Evolutionary conservation across 2,888 invertebrate species (phyloP).

Genomic region (Melipona bicolor): DNA sequence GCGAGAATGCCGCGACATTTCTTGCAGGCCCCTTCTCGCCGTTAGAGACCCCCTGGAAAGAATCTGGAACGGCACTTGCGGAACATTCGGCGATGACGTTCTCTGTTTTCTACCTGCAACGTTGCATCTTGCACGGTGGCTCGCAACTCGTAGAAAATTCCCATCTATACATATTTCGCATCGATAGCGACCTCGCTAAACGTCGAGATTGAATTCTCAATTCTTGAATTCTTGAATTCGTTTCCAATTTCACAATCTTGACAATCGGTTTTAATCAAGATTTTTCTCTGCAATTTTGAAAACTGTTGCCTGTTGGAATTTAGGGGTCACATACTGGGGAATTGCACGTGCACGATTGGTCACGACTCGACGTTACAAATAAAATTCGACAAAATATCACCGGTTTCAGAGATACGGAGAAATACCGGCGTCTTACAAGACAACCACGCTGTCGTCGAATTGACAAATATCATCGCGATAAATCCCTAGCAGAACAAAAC

Average conservation of each 20-base stretch:
- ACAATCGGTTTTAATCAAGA: no score
- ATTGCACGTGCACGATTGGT: background rate
- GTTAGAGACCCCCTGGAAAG: conserved; percentile 20
- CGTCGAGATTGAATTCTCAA: no score
- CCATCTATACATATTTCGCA: no score
- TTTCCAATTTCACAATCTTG: no score
- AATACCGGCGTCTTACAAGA: background rate
- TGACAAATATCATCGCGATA: conserved; percentile 51
- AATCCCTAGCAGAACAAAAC: conserved; percentile 17
- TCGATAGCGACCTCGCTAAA: no score
- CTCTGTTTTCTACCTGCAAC: background rate
- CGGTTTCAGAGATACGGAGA: background rate
- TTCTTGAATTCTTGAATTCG: no score
- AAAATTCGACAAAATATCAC: background rate
- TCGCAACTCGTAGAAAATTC: background rate
- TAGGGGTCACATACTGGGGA: background rate
- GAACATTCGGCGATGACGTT: conserved; percentile 8
- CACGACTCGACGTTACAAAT: background rate
- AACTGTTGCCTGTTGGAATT: background rate
- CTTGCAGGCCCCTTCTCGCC: conserved; percentile 19
- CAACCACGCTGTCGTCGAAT: conserved; percentile 16
- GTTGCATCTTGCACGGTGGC: background rate
- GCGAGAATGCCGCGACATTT: conserved; percentile 65
- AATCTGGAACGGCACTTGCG: conserved; percentile 39
- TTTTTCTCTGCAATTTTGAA: background rate